Percentiles rank a stretch among this genome's conserved stretches.
phyloP scores from a whole-genome alignment of 2,113 vertebrate species.

The Cichladusa arquata region DNA sequence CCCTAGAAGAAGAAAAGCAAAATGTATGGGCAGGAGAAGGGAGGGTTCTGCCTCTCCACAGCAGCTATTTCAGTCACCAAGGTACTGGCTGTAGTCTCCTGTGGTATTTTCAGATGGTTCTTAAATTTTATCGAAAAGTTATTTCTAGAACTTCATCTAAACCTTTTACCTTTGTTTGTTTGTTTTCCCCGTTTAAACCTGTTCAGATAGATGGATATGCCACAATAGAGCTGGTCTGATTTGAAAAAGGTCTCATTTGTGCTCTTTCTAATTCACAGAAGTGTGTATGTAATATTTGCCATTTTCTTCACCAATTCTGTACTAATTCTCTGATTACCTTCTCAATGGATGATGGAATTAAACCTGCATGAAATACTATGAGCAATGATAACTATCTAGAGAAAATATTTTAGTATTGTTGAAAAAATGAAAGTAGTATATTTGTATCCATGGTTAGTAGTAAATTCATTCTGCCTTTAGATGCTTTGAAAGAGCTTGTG shows the following conservation, averaged over 20 bases:
- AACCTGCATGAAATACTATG: neutral
- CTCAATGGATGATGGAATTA: neutral
- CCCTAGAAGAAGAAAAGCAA: neutral
- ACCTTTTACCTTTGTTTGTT: neutral
- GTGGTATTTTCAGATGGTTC: neutral
- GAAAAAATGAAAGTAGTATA: neutral
- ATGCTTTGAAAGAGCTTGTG: neutral
- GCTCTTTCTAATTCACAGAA: neutral
- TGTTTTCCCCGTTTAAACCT: neutral
- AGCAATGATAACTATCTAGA: neutral
- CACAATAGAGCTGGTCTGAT: neutral
- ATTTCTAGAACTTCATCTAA: neutral
- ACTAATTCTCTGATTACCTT: neutral
- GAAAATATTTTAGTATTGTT: neutral
- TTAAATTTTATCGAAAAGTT: neutral
- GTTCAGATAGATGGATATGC: neutral
- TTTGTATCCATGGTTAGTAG: neutral
- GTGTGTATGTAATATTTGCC: neutral
- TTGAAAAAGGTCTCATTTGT: neutral
- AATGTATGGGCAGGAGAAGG: neutral
- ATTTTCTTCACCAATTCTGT: neutral
- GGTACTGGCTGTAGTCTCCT: neutral
- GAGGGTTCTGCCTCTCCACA: neutral
- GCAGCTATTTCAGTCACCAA: neutral
- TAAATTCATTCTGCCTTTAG: constrained; percentile 1